These are phyloP conservation scores for Bathynomus jamesi DNA, from an alignment of 1,140 invertebrate species.

Conservation along the genomic window DNA sequence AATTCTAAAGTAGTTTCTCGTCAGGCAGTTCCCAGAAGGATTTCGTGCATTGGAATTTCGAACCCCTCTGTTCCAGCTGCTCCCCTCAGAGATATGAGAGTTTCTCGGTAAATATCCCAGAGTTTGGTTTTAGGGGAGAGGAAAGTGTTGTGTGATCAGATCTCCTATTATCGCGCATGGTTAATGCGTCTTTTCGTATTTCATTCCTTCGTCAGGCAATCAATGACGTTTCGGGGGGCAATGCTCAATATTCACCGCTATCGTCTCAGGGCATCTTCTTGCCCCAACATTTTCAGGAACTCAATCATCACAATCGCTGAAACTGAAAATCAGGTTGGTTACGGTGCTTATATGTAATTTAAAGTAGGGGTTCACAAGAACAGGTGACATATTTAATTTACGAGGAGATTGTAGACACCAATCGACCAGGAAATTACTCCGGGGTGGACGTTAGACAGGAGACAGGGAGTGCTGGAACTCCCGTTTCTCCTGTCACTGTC, in stretches of 20 bases:
- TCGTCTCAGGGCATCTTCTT: slow-evolving; percentile 72
- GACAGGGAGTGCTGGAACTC: no score
- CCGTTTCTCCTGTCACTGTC: no score
- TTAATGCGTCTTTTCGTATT: no score
- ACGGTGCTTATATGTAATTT: no score
- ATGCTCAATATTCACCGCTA: slow-evolving; percentile 72
- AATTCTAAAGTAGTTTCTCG: neutral
- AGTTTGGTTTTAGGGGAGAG: no score
- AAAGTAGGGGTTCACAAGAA: no score
- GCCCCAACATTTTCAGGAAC: slow-evolving; percentile 81
- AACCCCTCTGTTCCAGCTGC: neutral
- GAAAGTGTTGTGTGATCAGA: no score
- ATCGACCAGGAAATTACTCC: no score
- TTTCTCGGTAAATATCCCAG: slow-evolving; percentile 25
- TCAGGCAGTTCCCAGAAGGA: slow-evolving; percentile 11
- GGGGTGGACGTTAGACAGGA: no score
- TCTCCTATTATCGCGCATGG: no score
- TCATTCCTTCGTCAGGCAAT: slow-evolving; percentile 42
- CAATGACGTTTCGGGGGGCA: slow-evolving; percentile 71
- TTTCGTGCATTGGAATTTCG: slow-evolving; percentile 7
- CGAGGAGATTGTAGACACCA: no score
- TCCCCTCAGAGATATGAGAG: slow-evolving; percentile 25
- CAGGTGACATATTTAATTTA: no score
- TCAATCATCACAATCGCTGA: slow-evolving; percentile 76
- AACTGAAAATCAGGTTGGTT: slow-evolving; percentile 58